Evolutionary conservation across 2,888 invertebrate species (phyloP), one percentile per base, ranked within the genome.

Genomic region (Cephus pulcher): DNA sequence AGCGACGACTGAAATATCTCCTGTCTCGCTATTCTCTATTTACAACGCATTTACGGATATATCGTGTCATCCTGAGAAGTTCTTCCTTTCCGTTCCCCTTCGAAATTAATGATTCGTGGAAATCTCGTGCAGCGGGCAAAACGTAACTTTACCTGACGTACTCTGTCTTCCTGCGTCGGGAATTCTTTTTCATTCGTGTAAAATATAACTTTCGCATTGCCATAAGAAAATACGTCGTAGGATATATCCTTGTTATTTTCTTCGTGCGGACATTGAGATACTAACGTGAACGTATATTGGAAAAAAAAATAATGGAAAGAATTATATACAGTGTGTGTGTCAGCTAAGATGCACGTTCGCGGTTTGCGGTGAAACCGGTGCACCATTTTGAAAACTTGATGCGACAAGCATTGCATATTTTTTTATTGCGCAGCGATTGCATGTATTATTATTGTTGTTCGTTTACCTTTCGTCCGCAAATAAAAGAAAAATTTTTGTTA

Each of bases 1-100:
- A 79, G 75, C 75, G 76, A 73, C 70, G 77, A 80, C 76, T 80
- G 78, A 81, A 82, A 82, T 80, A 84, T 81, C 82, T 80, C 81
- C 76, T 75, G 56, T 56, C 56, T 56, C 9, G 56, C 56, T 23
- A 56, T 56, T 56, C 56, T 56, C 56, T 56, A 56, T 56, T 56
- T 56, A 56, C 56, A 56, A 23, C 23, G 56, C 56, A 56, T 56
- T 56, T 56, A 56, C 56, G 56, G 56, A 56, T 56, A 56, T 56
- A 56, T 56, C 56, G 56, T 56, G 56, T 56, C 56, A 56, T 23
- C 56, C 56, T 56, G 56, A 56, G 56, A 56, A 56, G 56, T 15
- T 56, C 56, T 56, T 56, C 56, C 56, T 56, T 56, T 23, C 56
- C 56, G 56, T 56, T 1, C 56, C 56, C 9, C 2, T 23, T 23